Conservation (phyloP, 2,797 vertebrate genomes). For the Megalops cyprinoides region DNA sequence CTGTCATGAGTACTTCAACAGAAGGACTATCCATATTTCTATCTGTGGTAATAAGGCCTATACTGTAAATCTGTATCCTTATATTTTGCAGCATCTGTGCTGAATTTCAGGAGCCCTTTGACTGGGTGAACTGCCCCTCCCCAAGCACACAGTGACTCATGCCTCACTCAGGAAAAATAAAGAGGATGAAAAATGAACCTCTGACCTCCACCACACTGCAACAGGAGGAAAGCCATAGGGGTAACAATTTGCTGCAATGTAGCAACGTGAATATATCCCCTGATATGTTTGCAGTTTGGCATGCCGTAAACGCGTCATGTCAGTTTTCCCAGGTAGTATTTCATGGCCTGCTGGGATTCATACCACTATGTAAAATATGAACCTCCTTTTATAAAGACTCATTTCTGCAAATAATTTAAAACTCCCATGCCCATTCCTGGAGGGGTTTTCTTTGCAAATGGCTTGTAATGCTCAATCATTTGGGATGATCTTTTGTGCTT, state of each 20-base stretch:
- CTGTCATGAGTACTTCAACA: not conserved
- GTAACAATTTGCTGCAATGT: slow-evolving; percentile 38
- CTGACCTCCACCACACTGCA: slow-evolving; percentile 25
- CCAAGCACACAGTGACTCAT: slow-evolving; percentile 37
- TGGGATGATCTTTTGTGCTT: not conserved
- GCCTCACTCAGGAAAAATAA: slow-evolving; percentile 38
- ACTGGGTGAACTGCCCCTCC: slow-evolving; percentile 41
- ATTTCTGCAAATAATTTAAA: slow-evolving; percentile 30
- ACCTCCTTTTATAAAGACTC: slow-evolving; percentile 35
- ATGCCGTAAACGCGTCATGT: slow-evolving; percentile 60
- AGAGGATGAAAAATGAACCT: slow-evolving; percentile 48
- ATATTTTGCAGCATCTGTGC: slow-evolving; percentile 35
- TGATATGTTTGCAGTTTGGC: slow-evolving; percentile 55
- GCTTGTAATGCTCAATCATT: slow-evolving; percentile 5
- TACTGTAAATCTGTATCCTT: slow-evolving; percentile 3
- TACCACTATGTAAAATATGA: slow-evolving; percentile 23
- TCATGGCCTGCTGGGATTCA: slow-evolving; percentile 33
- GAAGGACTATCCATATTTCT: not conserved
- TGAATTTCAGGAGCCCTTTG: slow-evolving; percentile 33
- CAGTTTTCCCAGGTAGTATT: slow-evolving; percentile 43
- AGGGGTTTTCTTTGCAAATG: not conserved
- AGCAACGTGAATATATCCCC: slow-evolving; percentile 48
- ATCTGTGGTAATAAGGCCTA: not conserved
- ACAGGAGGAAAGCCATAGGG: not conserved
- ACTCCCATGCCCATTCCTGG: not conserved